phyloP scores from a whole-genome alignment of 23 tunicate genomes.

The Corella eumyota region DNA sequence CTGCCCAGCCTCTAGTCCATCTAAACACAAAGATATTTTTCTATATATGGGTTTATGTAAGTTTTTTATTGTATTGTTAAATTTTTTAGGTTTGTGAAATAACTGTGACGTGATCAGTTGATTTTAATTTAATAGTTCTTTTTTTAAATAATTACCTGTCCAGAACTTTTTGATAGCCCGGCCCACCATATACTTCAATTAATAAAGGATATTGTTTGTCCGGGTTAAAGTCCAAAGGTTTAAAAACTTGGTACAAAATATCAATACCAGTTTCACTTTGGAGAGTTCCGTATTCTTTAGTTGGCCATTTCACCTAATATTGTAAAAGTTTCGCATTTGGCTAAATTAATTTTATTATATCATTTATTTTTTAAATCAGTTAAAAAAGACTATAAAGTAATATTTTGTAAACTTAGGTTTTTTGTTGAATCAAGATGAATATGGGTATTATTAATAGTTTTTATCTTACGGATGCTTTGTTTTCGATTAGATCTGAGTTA shows the following conservation, averaged over 20 bases:
- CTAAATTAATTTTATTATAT: too few species aligned
- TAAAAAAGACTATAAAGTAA: too few species aligned
- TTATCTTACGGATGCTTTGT: conserved; percentile 46
- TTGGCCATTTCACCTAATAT: conserved; percentile 62
- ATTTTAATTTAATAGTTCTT: too few species aligned
- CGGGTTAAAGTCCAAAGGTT: conserved; percentile 60
- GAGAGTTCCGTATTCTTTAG: conserved; percentile 39
- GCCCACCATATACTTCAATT: conserved; percentile 95
- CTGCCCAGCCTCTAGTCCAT: conserved; percentile 91
- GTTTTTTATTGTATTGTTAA: not conserved
- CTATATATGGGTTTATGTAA: not conserved
- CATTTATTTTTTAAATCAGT: too few species aligned
- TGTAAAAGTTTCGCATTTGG: too few species aligned
- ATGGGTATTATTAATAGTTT: too few species aligned
- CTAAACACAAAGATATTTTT: conserved; percentile 7
- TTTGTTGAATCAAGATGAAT: too few species aligned
- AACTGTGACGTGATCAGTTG: too few species aligned
- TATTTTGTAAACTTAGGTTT: too few species aligned
- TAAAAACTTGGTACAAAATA: conserved; percentile 58
- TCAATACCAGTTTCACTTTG: conserved; percentile 24
- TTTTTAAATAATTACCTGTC: conserved; percentile 64
- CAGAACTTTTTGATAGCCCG: conserved; percentile 91
- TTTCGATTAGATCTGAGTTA: conserved; percentile 36
- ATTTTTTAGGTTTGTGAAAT: not conserved
- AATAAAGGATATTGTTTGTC: conserved; percentile 74